Evolutionary conservation across 2,888 invertebrate genomes (phyloP).

Genomic region (Atrina japonica): DNA sequence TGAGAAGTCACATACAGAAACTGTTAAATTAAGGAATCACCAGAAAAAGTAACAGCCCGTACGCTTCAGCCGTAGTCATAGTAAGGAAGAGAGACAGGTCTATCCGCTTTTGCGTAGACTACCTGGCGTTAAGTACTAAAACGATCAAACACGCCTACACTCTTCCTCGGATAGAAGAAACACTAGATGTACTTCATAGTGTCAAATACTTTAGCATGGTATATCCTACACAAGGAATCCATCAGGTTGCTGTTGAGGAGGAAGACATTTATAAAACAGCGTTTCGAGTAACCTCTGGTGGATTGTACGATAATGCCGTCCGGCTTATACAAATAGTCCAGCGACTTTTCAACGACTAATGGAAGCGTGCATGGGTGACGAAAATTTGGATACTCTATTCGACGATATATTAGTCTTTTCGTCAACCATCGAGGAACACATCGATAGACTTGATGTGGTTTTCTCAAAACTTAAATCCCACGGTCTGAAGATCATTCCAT

Average conservation of each 20-base stretch:
- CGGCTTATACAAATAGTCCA: slow-evolving; percentile 49
- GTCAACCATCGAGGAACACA: slow-evolving; percentile 27
- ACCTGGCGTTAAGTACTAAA: slow-evolving; percentile 42
- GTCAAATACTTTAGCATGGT: slow-evolving; percentile 27
- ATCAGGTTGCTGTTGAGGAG: slow-evolving; percentile 28
- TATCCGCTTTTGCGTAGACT: slow-evolving; percentile 48
- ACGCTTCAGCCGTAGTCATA: slow-evolving; percentile 49
- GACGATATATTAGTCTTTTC: slow-evolving; percentile 57
- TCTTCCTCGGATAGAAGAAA: slow-evolving; percentile 48
- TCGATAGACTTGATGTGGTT: slow-evolving; percentile 19
- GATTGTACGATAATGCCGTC: slow-evolving; percentile 49
- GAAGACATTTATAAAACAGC: slow-evolving; percentile 24
- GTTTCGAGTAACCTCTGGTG: slow-evolving; percentile 23
- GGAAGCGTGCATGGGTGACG: slow-evolving; percentile 47
- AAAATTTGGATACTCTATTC: slow-evolving; percentile 44
- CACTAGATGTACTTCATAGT: slow-evolving; percentile 33
- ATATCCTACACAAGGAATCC: slow-evolving; percentile 22
- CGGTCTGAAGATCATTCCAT: slow-evolving; percentile 39
- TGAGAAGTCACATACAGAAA: slow-evolving; percentile 41
- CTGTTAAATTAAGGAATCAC: slow-evolving; percentile 45
- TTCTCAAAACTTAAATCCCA: slow-evolving; percentile 33
- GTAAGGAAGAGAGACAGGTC: slow-evolving; percentile 43
- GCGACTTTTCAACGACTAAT: slow-evolving; percentile 52
- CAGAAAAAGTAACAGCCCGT: slow-evolving; percentile 41
- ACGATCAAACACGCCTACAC: slow-evolving; percentile 46